These are phyloP conservation scores for Prenolepis imparis DNA, from an alignment of 2,888 invertebrate species.

Conservation along the genomic window DNA sequence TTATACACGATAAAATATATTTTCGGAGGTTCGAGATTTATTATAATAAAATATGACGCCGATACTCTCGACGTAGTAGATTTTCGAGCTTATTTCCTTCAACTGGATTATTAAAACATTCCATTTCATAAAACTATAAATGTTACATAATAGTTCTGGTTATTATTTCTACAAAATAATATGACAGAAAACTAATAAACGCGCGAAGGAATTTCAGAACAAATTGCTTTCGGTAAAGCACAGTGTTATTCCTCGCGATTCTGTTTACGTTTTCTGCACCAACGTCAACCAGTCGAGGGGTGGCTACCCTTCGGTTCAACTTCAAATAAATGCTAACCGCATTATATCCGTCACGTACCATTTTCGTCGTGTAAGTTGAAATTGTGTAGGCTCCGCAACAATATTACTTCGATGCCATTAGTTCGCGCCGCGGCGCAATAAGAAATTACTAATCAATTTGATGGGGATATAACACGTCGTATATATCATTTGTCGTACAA, in stretches of 20 bases:
- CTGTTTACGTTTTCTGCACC: constrained; percentile 65
- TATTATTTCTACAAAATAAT: constrained; percentile 8
- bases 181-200: neutral
- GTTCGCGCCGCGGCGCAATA: constrained; percentile 57
- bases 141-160: neutral
- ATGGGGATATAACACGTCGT: constrained; percentile 63
- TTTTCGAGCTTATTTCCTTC: constrained; percentile 54
- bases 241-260: constrained; percentile 35
- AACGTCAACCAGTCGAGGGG: constrained; percentile 48
- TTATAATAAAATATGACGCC: constrained; percentile 23
- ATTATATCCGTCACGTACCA: constrained; percentile 70
- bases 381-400: constrained; percentile 55
- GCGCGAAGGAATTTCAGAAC: constrained; percentile 26
- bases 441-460: constrained; percentile 73
- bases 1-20: neutral
- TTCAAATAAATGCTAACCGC: constrained; percentile 75
- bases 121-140: neutral
- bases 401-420: constrained; percentile 71
- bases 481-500: constrained; percentile 72
- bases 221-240: constrained; percentile 56
- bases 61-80: constrained; percentile 11
- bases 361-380: constrained; percentile 67
- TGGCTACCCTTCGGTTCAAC: constrained; percentile 60
- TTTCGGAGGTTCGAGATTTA: constrained; percentile 9
- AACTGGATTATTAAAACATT: constrained; percentile 54